phyloP scores from a whole-genome alignment of 2,888 invertebrate species.

The Acrobasis repandana region DNA sequence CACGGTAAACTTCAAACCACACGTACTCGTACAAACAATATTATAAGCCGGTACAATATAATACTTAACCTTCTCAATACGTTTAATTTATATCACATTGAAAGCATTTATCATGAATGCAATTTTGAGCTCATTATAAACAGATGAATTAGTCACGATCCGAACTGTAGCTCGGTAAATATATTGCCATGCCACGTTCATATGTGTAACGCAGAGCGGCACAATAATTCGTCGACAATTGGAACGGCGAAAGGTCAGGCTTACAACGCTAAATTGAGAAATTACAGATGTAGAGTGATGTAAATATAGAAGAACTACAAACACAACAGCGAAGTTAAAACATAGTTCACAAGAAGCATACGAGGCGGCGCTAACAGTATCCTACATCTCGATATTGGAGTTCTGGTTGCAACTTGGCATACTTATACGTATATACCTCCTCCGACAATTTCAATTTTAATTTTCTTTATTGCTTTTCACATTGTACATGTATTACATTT shows the following conservation, averaged over 20 bases:
- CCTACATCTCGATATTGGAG: too few species aligned
- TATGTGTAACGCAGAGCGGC: conserved; percentile 15
- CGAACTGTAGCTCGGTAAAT: neutral
- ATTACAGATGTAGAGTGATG: neutral
- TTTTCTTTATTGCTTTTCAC: too few species aligned
- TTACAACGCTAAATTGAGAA: neutral
- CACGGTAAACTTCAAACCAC: too few species aligned
- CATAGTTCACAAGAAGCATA: too few species aligned
- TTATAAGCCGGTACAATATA: neutral
- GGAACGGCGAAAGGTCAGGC: conserved; percentile 19
- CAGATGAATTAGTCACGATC: conserved; percentile 17
- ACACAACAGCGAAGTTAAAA: too few species aligned
- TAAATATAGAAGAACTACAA: too few species aligned
- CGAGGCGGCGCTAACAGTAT: too few species aligned
- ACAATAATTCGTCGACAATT: conserved; percentile 12
- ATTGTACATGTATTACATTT: too few species aligned
- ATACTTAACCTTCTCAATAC: neutral
- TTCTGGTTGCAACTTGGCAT: too few species aligned
- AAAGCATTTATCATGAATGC: conserved; percentile 14
- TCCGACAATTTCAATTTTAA: too few species aligned
- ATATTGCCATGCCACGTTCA: neutral
- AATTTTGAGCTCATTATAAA: conserved; percentile 7
- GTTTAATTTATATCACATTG: conserved; percentile 10
- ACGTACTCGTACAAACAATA: too few species aligned
- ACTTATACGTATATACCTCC: too few species aligned